Evolutionary conservation across 2,113 vertebrate species (phyloP).

Genomic region (Embiotoca jacksoni): DNA sequence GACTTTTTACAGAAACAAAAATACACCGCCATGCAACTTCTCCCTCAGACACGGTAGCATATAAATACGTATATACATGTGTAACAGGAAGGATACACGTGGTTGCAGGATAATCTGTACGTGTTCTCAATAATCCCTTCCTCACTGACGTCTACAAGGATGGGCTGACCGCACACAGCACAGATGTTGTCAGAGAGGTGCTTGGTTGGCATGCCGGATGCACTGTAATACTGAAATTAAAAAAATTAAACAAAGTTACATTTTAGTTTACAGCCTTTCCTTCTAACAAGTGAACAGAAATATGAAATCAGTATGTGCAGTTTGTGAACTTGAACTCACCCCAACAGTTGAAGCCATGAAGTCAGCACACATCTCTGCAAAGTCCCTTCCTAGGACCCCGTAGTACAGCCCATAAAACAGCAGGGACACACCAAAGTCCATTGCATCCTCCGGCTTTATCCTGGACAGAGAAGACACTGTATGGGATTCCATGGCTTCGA

Average conservation of each 20-base stretch:
- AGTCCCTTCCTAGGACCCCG: conserved; percentile 95
- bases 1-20: not conserved
- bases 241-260: not conserved
- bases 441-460: conserved; percentile 97
- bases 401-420: conserved; percentile 99
- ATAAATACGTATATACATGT: not conserved
- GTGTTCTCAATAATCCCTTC: conserved; percentile 99
- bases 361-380: conserved; percentile 99
- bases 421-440: conserved; percentile 98
- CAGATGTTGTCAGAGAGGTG: conserved; percentile 97
- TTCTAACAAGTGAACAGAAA: not conserved
- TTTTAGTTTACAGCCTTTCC: not conserved
- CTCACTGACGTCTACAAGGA: conserved; percentile 96
- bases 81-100: conserved; percentile 93
- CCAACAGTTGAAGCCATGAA: conserved; percentile 99
- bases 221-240: conserved; percentile 91
- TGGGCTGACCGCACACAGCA: conserved; percentile 95
- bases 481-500: not conserved
- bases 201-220: conserved; percentile 97
- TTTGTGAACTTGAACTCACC: conserved; percentile 83
- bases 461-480: conserved; percentile 74
- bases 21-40: not conserved
- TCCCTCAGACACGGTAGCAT: not conserved
- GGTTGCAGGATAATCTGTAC: conserved; percentile 96
- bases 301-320: not conserved